Evolutionary conservation across 2,797 vertebrate genomes (phyloP), one percentile per base, ranked within the genome.

Genomic region (Tympanoctomys barrerae): DNA sequence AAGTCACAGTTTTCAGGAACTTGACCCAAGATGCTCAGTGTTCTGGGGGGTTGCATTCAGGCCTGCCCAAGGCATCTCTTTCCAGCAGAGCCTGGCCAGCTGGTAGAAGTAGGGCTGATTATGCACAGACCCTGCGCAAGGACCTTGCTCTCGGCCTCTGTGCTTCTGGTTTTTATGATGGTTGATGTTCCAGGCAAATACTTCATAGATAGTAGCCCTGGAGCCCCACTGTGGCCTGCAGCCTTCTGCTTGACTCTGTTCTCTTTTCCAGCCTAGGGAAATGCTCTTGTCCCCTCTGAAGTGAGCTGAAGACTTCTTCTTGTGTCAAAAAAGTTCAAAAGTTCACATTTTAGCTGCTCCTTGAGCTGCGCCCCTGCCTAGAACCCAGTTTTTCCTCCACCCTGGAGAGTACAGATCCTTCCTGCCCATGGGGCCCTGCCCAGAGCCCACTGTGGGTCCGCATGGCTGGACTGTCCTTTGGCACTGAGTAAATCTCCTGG

Each of bases 171-270:
- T 71, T 89, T 84, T 70, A 49, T 8, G 21, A 42, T 18, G 54
- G 66, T 59, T 22, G 36, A 7, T 8, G 81, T 21, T 49, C 9
- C 8, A 59, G 59, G 28, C 36, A 24, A 0, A 26, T 77, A 46
- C 33, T 79, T 62, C 49, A n/a, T 0, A 28, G 46, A 52, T 52
- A 12, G 18, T 26, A 57, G 77, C 46, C 24, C 49, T 0, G 0
- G 77, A 77, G 59, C 28, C 13, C 16, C 36, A 36, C 7, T 0
- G 4, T n/a, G 75, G 66, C 18, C 86, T 36, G 26, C 0, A 2
- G 68, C 62, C 59, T 59, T 94, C 73, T 31, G 39, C 7, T 12
- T 2, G 16, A 31, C 26, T 62, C 64, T 82, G 57, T 57, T 71
- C 54, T 92, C 49, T 81, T 57, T 64, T 87, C 5, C 39, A 62